Evolutionary conservation across 2,113 vertebrate genomes (phyloP), one percentile per base, ranked within the genome.

Genomic region (Lamprotornis superbus): DNA sequence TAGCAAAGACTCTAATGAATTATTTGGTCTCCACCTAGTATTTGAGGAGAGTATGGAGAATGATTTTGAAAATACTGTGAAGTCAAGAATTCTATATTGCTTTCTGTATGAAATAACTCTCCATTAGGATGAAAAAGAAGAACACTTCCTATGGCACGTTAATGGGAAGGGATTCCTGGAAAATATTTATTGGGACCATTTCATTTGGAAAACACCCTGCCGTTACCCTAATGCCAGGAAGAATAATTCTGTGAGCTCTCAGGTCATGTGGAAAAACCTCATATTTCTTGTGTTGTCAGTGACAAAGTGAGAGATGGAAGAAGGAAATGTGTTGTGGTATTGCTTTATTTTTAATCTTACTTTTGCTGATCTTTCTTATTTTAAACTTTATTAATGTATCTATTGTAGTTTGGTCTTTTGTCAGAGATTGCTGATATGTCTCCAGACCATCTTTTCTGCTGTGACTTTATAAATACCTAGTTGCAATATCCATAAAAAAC

Each of bases 101-200:
- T 35, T 89, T 42, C 22, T 2, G 1, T n/a, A 19, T 35, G 33
- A 33, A 5, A 13, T 44, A 47, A 4, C 12, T 53, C 20, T 31
- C 21, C 0, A 0, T 47, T 61, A 31, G 49, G n/a, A 37, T 19
- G 47, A 28, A 70, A 73, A 65, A 39, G 6, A 12, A 11, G 6
- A 12, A 11, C 9, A 25, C 12, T 81, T 93, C 20, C 28, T 64
- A 15, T 28, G 20, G 14, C 18, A 1, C 3, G 0, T 57, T 23
- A 89, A 65, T 14, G 22, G 53, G 37, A 80, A 75, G 46, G 57
- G 53, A 79, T 65, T 71, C 73, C n/a, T 73, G n/a, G 10, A 80
- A 91, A 52, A 46, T 31, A 23, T 31, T 71, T 67, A 4, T 19
- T 30, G 30, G 18, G 10, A 28, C 47, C 0, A 12, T 69, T 91